Percentiles rank a stretch among this genome's conserved stretches.
phyloP scores from a whole-genome alignment of 2,888 invertebrate species.

The Alviniconcha strummeri region DNA sequence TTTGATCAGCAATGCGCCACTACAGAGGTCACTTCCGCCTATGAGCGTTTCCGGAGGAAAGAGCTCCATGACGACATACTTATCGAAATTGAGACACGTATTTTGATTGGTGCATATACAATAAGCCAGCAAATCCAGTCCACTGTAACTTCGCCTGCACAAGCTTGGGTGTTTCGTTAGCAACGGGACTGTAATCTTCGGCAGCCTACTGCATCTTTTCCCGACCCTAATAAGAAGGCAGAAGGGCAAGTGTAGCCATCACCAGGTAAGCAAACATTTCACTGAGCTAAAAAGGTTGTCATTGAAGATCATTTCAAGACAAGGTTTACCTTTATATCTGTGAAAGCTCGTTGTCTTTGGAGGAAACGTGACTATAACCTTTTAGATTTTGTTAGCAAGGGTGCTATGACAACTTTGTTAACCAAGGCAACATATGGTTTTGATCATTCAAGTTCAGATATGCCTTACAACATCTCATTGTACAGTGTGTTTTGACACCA shows the following conservation, averaged over 20 bases:
- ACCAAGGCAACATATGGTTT: too few relatives aligned
- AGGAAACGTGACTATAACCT: too few relatives aligned
- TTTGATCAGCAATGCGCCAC: not conserved
- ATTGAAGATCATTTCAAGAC: too few relatives aligned
- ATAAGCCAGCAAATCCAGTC: not conserved
- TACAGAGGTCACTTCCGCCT: not conserved
- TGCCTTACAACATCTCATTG: too few relatives aligned
- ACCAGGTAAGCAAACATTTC: slow-evolving; percentile 7
- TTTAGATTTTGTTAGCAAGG: too few relatives aligned
- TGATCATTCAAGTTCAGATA: too few relatives aligned
- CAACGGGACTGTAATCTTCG: not conserved
- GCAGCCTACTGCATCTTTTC: slow-evolving; percentile 3
- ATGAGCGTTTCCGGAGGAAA: slow-evolving; percentile 17
- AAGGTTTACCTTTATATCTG: too few relatives aligned
- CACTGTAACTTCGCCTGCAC: not conserved
- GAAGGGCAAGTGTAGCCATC: slow-evolving; percentile 2
- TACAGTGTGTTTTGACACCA: too few relatives aligned
- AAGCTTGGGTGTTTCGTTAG: slow-evolving; percentile 21
- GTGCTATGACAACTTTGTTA: too few relatives aligned
- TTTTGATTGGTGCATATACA: slow-evolving; percentile 3
- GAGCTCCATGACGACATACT: slow-evolving; percentile 16
- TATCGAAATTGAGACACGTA: not conserved
- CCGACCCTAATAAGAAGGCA: not conserved
- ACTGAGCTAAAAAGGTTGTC: not conserved
- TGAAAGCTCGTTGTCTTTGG: too few relatives aligned